phyloP scores from a whole-genome alignment of 2,113 vertebrate species.

The Rhynchomys soricoides region DNA sequence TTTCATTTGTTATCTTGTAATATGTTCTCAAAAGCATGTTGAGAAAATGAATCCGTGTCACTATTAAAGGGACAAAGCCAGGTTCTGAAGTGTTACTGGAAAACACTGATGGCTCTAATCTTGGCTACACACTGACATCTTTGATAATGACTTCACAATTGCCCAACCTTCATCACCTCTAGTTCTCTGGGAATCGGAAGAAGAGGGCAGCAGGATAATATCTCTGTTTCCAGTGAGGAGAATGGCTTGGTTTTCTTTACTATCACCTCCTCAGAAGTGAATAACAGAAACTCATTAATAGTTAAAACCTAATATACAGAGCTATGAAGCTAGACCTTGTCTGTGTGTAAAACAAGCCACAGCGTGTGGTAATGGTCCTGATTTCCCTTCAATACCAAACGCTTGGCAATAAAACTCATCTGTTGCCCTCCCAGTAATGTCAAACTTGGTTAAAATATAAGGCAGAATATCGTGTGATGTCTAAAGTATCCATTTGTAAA shows the following conservation, averaged over 20 bases:
- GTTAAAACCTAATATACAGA: not conserved
- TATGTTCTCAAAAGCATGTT: not conserved
- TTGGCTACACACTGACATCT: not conserved
- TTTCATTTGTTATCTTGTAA: slow-evolving; percentile 17
- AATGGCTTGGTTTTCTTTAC: not conserved
- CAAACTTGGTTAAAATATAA: slow-evolving; percentile 59
- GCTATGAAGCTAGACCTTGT: slow-evolving; percentile 45
- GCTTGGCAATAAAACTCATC: not conserved
- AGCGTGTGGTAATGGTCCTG: slow-evolving; percentile 28
- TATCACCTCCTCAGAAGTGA: not conserved
- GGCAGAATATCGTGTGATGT: slow-evolving; percentile 28
- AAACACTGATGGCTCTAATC: not conserved
- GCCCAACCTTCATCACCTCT: not conserved
- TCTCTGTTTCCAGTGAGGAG: not conserved
- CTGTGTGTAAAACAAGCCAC: slow-evolving; percentile 31
- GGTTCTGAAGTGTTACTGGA: not conserved
- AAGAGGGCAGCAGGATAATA: not conserved
- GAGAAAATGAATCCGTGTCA: not conserved
- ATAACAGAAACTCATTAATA: not conserved
- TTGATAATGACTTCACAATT: not conserved
- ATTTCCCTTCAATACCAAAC: slow-evolving; percentile 45
- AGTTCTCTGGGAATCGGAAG: not conserved
- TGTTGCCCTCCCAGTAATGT: not conserved
- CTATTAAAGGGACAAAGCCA: slow-evolving; percentile 1
- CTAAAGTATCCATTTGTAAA: slow-evolving; percentile 48